Percentiles rank a stretch among this genome's conserved stretches.
Conservation (phyloP, 1,140 invertebrate genomes). For the Temnothorax curvispinosus region DNA sequence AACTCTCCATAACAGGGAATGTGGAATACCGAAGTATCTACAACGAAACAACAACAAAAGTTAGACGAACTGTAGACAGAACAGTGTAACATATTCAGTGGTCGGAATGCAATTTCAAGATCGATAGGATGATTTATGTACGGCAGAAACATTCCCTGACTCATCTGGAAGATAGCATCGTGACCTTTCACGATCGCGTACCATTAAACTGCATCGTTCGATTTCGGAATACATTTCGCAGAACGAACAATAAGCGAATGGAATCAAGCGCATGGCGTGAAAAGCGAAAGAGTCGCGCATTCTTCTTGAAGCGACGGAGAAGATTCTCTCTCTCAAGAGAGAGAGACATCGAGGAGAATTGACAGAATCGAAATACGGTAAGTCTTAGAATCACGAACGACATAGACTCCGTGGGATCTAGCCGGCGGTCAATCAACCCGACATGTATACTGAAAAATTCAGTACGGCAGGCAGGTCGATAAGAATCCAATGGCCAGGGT, state of each 20-base stretch:
- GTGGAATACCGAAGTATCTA: neutral
- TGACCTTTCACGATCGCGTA: slow-evolving; percentile 49
- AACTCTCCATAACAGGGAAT: neutral
- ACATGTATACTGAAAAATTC: slow-evolving; percentile 73
- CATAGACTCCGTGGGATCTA: slow-evolving; percentile 4
- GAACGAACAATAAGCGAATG: neutral
- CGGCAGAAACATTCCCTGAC: slow-evolving; percentile 53
- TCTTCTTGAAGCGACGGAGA: neutral
- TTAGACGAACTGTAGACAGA: slow-evolving; percentile 38
- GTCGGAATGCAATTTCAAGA: slow-evolving; percentile 56
- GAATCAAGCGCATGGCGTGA: neutral
- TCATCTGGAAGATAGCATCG: slow-evolving; percentile 44
- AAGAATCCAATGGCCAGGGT: slow-evolving; percentile 76
- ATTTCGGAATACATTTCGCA: slow-evolving; percentile 44
- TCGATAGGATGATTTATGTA: slow-evolving; percentile 70
- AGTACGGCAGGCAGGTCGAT: slow-evolving; percentile 71
- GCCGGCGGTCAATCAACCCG: slow-evolving; percentile 67
- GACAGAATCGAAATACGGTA: neutral
- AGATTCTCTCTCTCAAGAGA: neutral
- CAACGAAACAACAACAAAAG: slow-evolving; percentile 3
- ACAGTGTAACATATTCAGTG: slow-evolving; percentile 33
- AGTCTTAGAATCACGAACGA: slow-evolving; percentile 46
- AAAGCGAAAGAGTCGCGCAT: neutral
- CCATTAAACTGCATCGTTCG: slow-evolving; percentile 18
- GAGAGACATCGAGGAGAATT: neutral